phyloP scores from a whole-genome alignment of 2,113 vertebrate species.

The Nothoprocta pentlandii region DNA sequence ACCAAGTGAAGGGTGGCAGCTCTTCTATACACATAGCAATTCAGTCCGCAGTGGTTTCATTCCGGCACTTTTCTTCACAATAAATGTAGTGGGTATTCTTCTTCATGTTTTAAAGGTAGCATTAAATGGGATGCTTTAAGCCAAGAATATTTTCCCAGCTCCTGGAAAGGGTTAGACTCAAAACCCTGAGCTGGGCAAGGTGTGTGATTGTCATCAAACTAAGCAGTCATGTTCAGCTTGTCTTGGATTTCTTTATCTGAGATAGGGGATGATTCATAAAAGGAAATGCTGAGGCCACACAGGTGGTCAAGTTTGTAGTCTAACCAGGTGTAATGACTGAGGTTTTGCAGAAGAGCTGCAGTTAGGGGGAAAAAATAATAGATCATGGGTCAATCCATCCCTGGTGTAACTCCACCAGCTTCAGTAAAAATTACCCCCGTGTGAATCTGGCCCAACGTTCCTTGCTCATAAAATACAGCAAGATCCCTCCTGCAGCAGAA shows the following conservation, averaged over 20 bases:
- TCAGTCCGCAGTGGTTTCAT: background rate
- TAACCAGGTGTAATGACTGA: conserved; percentile 68
- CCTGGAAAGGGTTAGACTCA: conserved; percentile 33
- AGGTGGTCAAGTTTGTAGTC: conserved; percentile 62
- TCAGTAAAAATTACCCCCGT: background rate
- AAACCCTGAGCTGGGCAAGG: conserved; percentile 36
- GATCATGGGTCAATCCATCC: conserved; percentile 28
- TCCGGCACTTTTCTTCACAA: background rate
- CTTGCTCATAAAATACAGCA: conserved; percentile 1
- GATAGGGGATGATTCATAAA: conserved; percentile 65
- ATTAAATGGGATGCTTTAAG: conserved; percentile 25
- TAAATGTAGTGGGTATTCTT: background rate
- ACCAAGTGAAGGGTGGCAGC: background rate
- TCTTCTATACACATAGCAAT: background rate
- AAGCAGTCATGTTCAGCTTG: conserved; percentile 53
- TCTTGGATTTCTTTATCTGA: conserved; percentile 59
- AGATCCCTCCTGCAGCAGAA: background rate
- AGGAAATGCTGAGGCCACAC: conserved; percentile 71
- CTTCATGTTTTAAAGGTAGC: background rate
- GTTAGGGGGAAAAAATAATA: conserved; percentile 34
- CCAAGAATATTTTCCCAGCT: conserved; percentile 40
- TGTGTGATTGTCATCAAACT: conserved; percentile 65
- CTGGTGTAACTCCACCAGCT: background rate
- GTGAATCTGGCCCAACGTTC: background rate
- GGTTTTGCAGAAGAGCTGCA: conserved; percentile 53